Evolutionary conservation across 2,797 vertebrate species (phyloP), one percentile per base, ranked within the genome.

Genomic region (Apodemus agrarius): DNA sequence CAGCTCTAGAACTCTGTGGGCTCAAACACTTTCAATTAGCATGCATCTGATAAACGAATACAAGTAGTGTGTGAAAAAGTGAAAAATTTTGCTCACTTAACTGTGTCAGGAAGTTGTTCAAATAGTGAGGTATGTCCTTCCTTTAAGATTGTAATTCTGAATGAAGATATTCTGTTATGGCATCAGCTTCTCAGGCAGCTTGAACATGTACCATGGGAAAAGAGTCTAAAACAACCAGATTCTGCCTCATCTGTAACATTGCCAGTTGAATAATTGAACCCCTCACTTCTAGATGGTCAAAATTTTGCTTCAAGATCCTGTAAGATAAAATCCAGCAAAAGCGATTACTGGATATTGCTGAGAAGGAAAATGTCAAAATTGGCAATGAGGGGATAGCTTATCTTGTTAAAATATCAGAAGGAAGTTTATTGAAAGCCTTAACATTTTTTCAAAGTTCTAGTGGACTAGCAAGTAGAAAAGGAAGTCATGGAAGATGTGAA

Each of bases 171-270:
- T 99, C 34, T 72, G 34, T 37, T 3, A 99, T 99, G 99, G 99
- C 99, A 0, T 98, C 97, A 3, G 98, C 99, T 29, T 99, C 99
- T 85, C 99, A 99, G 98, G 99, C 99, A 3, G 99, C 99, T 75
- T 99, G 99, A 89, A 99, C 99, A 52, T 99, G 99, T 52, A 99
- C 99, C n/a, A 99, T 99, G 99, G 99, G 99, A 98, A 99, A 99
- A 95, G 99, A 99, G 97, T 99, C 99, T 0, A 99, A 99, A 97
- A 99, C 99, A 81, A 99, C 99, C 0, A 99, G 99, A n/a, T 99
- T 99, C 98, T 99, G 99, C 92, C 99, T 99, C 93, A 99, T 99
- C 98, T 99, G 99, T 98, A 99, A 99, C 98, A 99, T 99, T 91
- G 99, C 99, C 98, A 99, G 99, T 98, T 99, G 99, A 98, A 99